A percentile compares a stretch with the other conserved stretches of the same genome.
Conservation (phyloP, 2,888 invertebrate species). For the Agonopterix arenella region DNA sequence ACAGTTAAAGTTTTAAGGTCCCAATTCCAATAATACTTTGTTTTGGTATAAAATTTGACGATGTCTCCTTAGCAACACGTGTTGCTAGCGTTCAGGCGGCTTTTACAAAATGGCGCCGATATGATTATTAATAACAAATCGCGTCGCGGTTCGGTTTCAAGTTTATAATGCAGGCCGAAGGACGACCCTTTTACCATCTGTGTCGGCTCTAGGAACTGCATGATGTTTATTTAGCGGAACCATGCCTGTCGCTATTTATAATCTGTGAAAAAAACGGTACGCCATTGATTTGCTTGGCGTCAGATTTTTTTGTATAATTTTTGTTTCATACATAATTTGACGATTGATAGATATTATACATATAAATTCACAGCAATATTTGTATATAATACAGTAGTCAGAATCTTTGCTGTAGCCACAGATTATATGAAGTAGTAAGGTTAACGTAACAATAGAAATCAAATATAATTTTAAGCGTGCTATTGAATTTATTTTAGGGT, state of each 20-base stretch:
- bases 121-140: slow-evolving; percentile 73
- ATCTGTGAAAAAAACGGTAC: slow-evolving; percentile 25
- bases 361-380: too few relatives aligned
- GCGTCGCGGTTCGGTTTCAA: slow-evolving; percentile 38
- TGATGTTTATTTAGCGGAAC: slow-evolving; percentile 67
- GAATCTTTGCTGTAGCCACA: too few relatives aligned
- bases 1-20: too few relatives aligned
- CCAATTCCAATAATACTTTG: too few relatives aligned
- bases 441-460: too few relatives aligned
- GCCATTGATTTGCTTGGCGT: slow-evolving; percentile 7
- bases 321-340: too few relatives aligned
- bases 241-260: slow-evolving; percentile 39
- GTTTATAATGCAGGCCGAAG: slow-evolving; percentile 53
- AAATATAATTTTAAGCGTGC: too few relatives aligned
- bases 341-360: too few relatives aligned
- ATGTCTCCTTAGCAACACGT: slow-evolving; percentile 14
- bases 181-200: slow-evolving; percentile 58
- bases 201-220: slow-evolving; percentile 47
- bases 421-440: too few relatives aligned
- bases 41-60: not conserved
- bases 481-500: too few relatives aligned
- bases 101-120: slow-evolving; percentile 63
- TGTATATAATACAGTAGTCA: too few relatives aligned
- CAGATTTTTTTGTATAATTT: slow-evolving; percentile 1
- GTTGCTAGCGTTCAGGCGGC: slow-evolving; percentile 23